Conservation (phyloP, 2,113 vertebrate species). For the Mirza zaza region DNA sequence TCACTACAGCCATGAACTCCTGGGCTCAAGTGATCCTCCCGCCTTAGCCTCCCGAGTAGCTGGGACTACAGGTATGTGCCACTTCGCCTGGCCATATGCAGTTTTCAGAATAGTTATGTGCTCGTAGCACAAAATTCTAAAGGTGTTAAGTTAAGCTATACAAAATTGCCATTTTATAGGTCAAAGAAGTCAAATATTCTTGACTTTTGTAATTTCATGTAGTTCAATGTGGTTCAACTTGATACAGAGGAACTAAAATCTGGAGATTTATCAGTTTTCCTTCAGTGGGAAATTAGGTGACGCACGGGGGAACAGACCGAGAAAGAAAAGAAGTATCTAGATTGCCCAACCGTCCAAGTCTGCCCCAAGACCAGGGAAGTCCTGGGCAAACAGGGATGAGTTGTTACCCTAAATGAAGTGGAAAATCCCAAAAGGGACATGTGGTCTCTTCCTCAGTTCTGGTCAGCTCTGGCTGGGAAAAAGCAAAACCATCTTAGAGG, state of each 20-base stretch:
- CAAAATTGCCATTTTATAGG: not conserved
- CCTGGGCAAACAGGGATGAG: not conserved
- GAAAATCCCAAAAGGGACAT: not conserved
- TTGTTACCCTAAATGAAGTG: not conserved
- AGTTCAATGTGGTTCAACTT: not conserved
- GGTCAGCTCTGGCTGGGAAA: not conserved
- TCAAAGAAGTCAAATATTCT: not conserved
- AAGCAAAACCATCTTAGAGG: not conserved
- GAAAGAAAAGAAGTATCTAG: not conserved
- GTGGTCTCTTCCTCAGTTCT: not conserved
- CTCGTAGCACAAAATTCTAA: not conserved
- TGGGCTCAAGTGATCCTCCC: not conserved
- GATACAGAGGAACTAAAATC: not conserved
- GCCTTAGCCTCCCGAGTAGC: not conserved
- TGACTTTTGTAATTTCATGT: not conserved
- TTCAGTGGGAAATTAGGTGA: slow-evolving; percentile 2
- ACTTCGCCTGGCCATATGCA: not conserved
- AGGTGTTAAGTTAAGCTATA: not conserved
- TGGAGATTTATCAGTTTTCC: not conserved
- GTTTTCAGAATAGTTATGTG: not conserved
- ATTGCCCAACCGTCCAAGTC: too few species aligned
- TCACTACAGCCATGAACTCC: not conserved
- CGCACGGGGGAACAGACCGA: not conserved
- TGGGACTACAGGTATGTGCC: not conserved
- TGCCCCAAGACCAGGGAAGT: not conserved